Evolutionary conservation across 2,113 vertebrate species (phyloP), one percentile per base, ranked within the genome.

Genomic region (Columbina picui): DNA sequence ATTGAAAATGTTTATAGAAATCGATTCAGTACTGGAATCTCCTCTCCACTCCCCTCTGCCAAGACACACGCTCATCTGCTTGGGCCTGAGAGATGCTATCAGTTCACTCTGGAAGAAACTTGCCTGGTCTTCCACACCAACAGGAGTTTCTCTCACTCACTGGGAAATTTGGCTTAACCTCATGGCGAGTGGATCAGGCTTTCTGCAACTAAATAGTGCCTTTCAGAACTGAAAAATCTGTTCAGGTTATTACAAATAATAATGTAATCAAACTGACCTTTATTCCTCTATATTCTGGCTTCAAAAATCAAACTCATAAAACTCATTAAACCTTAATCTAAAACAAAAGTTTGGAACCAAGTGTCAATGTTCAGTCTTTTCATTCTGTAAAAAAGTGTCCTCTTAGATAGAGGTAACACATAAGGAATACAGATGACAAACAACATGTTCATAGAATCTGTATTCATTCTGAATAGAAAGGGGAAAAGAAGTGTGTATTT

Each of bases 331-430:
- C 49, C 36, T 82, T 84, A 60, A 88, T 78, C 59, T 95, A 95
- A 92, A 96, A 70, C 85, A 93, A 79, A 94, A 92, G n/a, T 90
- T 84, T 84, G 59, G 57, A 92, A 77, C 79, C 83, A 90, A 94
- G 89, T 57, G 16, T 82, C 34, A 34, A 7, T 60, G 76, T 86
- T 92, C 60, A 43, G 30, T 47, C 86, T 95, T 84, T 94, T 89
- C 56, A 71, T 73, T 93, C 76, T 75, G 63, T 74, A 90, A 94
- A 95, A 39, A 89, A 77, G 65, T 45, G 71, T 92, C 56, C 45
- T 73, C 56, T 90, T 84, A 89, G 85, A 84, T 56, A 68, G 88
- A 78, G 86, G 53, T 93, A 92, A 75, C 64, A 87, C 86, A 68
- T 79, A 78, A 87, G 84, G 69, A 63, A 26, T 90, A 74, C 80